Evolutionary conservation across 2,113 vertebrate species (phyloP), one percentile per base, ranked within the genome.

Genomic region (Prietella phreatophila): DNA sequence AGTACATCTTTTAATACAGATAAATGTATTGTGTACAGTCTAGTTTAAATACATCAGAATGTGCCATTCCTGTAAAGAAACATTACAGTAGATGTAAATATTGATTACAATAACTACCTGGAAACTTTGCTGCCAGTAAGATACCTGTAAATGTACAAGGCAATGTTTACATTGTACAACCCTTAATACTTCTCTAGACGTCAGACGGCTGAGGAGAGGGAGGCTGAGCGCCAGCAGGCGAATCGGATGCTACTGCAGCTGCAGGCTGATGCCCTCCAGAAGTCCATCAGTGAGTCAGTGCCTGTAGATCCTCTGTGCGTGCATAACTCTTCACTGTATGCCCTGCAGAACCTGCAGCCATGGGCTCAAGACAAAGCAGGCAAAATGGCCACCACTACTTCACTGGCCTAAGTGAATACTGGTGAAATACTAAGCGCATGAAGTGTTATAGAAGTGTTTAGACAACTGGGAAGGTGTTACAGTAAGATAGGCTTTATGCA

Each of bases 221-320:
- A 99, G 93, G 98, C 98, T 0, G 98, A 99, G 93, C 95, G 98
- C 87, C 98, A 99, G 92, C 98, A 99, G 93, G 98, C 98, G 17
- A 99, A 99, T 93, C 97, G 98, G 42, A 99, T 99, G 91, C 97
- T 99, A 92, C 96, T 99, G 93, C 98, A 99, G 93, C 93, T 99
- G 92, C 98, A 99, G 94, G 97, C 98, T 90, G 97, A 99, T 92
- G 98, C 97, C 92, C 98, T 99, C 93, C 98, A 99, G 93, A 99
- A 99, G 93, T 97, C 97, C 81, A 96, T 99, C 92, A 95, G 97
- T 86, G 97, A 99, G 94, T 97, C 98, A 50, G 95, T 96, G 89
- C 96, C 96, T 36, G 96, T 97, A 0, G 98, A 99, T 93, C 98
- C 98, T 56, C 96, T 99, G 89, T 99, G 98, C 50, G 96, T 99